Base-by-base conservation (phyloP, 2,113 vertebrate species). In the Steatornis caripensis region DNA sequence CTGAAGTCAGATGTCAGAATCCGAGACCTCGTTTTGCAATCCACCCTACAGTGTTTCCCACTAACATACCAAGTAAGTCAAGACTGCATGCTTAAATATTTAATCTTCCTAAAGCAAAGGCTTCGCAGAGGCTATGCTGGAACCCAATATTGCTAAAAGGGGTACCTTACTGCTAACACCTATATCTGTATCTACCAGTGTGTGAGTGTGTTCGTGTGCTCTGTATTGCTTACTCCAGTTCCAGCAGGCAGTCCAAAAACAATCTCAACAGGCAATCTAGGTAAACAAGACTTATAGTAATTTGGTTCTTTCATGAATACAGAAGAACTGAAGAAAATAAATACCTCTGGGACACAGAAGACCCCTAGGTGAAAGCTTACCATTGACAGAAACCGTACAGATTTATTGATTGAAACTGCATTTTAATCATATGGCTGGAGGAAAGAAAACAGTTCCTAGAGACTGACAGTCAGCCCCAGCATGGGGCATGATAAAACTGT, bases 371-470 rank as follows among this genome's bases (percentile, higher is more conserved):
- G 3, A 96, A 48, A 86, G 57, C 60, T 94, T 79, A 76, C 76
- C 68, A 55, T 71, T n/a, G 87, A 88, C 71, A 69, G 92, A 90
- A 75, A 70, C 36, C 0, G 0, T 45, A 39, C 55, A 51, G 93
- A 86, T 86, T 84, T 91, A 95, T 90, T 89, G 96, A 90, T 41
- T 72, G n/a, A 30, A 81, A 27, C 92, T 84, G 82, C 61, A 86
- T 89, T 96, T 96, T 90, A 96, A 97, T 90, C 62, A 64, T 51
- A 34, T 39, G 54, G 62, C 77, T 92, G 27, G 49, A 91, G 80
- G 89, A 91, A 88, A 88, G 64, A 72, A 94, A 95, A 91, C 79
- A 95, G 45, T 82, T 96, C 68, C 76, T 55, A 39, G 93, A 77
- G 93, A 39, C 43, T 90, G 77, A 23, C 86, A 90, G 95, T 15